Evolutionary conservation across 2,113 vertebrate genomes (phyloP).

Genomic region (Capreolus pygargus): DNA sequence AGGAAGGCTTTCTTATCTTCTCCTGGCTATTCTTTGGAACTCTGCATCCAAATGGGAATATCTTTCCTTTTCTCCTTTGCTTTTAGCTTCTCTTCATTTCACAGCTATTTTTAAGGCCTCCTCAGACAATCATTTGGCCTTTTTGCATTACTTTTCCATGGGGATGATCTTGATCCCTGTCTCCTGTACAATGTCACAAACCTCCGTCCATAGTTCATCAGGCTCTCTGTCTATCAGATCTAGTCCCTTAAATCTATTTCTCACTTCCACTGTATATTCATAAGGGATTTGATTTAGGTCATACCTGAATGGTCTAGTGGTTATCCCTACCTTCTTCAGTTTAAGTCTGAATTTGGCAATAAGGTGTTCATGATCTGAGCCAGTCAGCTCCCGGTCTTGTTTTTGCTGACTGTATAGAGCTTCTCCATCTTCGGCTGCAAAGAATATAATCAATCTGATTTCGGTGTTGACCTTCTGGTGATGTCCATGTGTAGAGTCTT

Average conservation of each 20-base stretch:
- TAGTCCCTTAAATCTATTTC: neutral
- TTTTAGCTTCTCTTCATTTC: neutral
- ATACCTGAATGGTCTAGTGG: neutral
- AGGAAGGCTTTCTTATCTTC: neutral
- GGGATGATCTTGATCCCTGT: neutral
- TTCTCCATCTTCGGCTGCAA: neutral
- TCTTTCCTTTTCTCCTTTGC: neutral
- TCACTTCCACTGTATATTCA: neutral
- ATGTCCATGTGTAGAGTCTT: neutral
- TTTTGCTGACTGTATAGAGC: neutral
- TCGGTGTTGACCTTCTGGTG: neutral
- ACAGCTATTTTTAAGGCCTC: neutral
- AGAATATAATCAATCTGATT: neutral
- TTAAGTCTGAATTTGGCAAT: neutral
- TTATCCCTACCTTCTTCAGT: neutral
- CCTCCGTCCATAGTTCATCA: neutral
- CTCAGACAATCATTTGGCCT: neutral
- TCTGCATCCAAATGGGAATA: neutral
- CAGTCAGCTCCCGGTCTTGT: fast-evolving
- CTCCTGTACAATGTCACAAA: neutral
- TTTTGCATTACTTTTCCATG: neutral
- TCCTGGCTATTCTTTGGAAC: neutral
- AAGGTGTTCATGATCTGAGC: neutral
- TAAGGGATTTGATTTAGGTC: neutral
- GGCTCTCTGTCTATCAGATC: neutral